Evolutionary conservation across 1,140 invertebrate genomes (phyloP).

Genomic region (Dendrolimus punctatus): DNA sequence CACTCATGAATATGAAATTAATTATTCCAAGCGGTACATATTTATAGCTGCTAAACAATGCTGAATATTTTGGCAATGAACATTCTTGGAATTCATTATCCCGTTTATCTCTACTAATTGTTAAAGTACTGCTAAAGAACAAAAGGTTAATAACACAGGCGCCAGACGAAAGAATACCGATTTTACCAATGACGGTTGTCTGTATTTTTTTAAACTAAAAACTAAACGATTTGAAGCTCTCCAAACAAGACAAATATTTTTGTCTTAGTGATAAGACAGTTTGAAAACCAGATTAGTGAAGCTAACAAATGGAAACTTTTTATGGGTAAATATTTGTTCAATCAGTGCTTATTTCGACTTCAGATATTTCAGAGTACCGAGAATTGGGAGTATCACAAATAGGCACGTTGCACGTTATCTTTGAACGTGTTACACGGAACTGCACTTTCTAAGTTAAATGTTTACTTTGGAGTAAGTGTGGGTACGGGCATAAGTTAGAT

Average conservation of each 20-base stretch:
- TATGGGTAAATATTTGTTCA: background rate
- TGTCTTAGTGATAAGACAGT: constrained; percentile 9
- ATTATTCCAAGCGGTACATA: background rate
- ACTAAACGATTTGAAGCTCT: too few relatives aligned
- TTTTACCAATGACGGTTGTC: too few relatives aligned
- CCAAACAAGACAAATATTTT: constrained; percentile 6
- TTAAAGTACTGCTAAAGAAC: too few relatives aligned
- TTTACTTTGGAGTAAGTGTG: constrained; percentile 56
- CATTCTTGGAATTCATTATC: too few relatives aligned
- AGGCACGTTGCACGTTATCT: constrained; percentile 51
- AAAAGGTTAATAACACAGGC: too few relatives aligned
- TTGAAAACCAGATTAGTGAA: constrained; percentile 6
- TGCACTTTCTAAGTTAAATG: constrained; percentile 69
- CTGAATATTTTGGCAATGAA: too few relatives aligned
- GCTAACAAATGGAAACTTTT: too few relatives aligned
- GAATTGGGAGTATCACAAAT: constrained; percentile 53
- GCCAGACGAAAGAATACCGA: too few relatives aligned
- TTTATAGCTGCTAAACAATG: too few relatives aligned
- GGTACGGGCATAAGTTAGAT: constrained; percentile 56
- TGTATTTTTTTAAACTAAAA: too few relatives aligned
- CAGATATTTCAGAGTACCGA: constrained; percentile 5
- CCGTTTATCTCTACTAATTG: too few relatives aligned
- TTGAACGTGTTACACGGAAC: constrained; percentile 61
- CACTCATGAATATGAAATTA: constrained; percentile 2
- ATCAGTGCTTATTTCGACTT: background rate